These are phyloP conservation scores for Lepidurus arcticus DNA, from an alignment of 1,140 invertebrate species.

Conservation along the genomic window DNA sequence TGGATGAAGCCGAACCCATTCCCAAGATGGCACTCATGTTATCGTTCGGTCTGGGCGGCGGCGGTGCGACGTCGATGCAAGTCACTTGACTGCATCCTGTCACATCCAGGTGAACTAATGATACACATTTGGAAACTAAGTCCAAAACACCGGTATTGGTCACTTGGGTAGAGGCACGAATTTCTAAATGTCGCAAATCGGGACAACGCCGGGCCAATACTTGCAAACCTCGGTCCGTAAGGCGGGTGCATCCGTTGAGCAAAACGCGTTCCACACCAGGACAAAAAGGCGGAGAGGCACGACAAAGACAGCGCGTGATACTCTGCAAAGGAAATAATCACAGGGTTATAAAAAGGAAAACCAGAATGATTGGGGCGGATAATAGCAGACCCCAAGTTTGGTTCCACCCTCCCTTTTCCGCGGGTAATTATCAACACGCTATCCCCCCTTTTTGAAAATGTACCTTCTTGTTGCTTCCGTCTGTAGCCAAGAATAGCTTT, in stretches of 20 bases:
- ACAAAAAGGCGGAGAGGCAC: constrained; percentile 48
- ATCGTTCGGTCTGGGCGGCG: constrained; percentile 43
- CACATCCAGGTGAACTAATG: constrained; percentile 65
- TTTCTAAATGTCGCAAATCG: constrained; percentile 62
- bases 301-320: constrained; percentile 42
- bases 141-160: constrained; percentile 61
- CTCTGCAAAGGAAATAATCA: constrained; percentile 30
- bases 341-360: not conserved
- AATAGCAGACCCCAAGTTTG: constrained; percentile 46
- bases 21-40: constrained; percentile 22
- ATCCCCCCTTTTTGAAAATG: not conserved
- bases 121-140: constrained; percentile 57
- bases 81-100: constrained; percentile 63
- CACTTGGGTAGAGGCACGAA: constrained; percentile 61
- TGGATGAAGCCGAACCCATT: constrained; percentile 27
- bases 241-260: constrained; percentile 62
- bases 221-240: constrained; percentile 67
- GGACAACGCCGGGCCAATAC: constrained; percentile 63
- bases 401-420: constrained; percentile 52
- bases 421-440: constrained; percentile 55
- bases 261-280: constrained; percentile 57
- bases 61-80: constrained; percentile 59
- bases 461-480: not conserved
- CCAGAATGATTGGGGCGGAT: constrained; percentile 6
- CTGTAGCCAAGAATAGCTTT: not conserved